A percentile compares a stretch with the other conserved stretches of the same genome.
Conservation (phyloP, 2,113 vertebrate genomes). For the Catharus bicknelli region DNA sequence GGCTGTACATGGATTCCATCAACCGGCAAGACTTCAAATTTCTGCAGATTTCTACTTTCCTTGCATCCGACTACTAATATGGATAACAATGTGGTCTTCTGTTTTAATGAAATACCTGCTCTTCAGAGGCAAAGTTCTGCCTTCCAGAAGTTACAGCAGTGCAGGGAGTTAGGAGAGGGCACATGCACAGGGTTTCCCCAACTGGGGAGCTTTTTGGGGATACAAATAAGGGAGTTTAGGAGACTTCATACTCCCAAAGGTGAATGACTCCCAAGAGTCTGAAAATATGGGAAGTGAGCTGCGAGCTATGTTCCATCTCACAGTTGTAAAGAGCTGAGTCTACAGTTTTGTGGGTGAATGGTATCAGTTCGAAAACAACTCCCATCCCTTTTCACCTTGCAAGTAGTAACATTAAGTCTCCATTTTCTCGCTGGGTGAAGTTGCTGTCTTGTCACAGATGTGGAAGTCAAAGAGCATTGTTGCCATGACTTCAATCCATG, state of each 20-base stretch:
- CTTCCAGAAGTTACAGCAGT: neutral
- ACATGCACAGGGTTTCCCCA: neutral
- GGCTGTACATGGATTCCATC: conserved; percentile 5
- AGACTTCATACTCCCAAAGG: neutral
- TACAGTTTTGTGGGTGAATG: neutral
- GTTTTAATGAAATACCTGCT: neutral
- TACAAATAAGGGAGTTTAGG: neutral
- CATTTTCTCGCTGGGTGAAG: neutral
- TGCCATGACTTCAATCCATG: neutral
- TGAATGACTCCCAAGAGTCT: neutral
- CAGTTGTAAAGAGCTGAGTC: neutral
- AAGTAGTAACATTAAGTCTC: neutral
- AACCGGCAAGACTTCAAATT: neutral
- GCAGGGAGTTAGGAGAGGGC: neutral
- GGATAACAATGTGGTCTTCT: neutral
- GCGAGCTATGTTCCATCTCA: neutral
- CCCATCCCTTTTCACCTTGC: neutral
- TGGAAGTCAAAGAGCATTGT: neutral
- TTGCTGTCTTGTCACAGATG: neutral
- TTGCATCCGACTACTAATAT: neutral
- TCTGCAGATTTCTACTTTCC: neutral
- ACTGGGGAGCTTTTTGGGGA: neutral
- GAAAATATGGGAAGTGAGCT: neutral
- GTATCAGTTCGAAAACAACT: neutral
- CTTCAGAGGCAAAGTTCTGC: neutral